Evolutionary conservation across 1,140 invertebrate species (phyloP), one percentile per base, ranked within the genome.

Genomic region (Heliothis subflexa): DNA sequence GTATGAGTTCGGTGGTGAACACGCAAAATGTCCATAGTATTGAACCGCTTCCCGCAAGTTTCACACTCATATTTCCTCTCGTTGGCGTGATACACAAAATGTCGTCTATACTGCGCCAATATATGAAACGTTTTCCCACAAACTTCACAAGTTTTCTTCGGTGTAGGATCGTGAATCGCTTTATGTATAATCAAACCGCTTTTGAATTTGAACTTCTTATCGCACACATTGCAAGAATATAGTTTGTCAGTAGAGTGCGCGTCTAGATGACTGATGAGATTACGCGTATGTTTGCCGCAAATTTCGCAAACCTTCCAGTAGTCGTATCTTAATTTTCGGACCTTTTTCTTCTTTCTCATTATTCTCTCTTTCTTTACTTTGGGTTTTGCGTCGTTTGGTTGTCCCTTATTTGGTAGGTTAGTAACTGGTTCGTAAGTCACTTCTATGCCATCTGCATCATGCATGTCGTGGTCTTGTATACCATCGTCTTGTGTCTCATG

Each of bases 1-100:
- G 96, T 97, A 86, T 98, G 97, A 21, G 96, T 97, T 50, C 97
- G 95, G 84, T 97, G 96, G 84, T 98, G 98, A 2, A 97, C 95
- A 78, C 96, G 96, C 25, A 98, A 81, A n/a, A 95, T 93, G 28
- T 95, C 94, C 49, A 91, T 79, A 0, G 93, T 91, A 64, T 95
- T 95, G 70, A 95, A 96, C 54, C 93, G 78, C 78, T 95, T 95
- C 40, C 94, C 94, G 79, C 96, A 96, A 5, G 95, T 95, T 14
- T 94, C 92, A 81, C 95, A 96, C 3, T 86, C 89, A 52, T 86
- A 94, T 50, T 94, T 95, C 81, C 94, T 91, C 75, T 95, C 91
- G 61, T 95, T 95, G 9, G 92, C 94, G 77, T 95, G 94, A 64
- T 94, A 93, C 4, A 92, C 90, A 55, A 89, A 93, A 72, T 95